Evolutionary conservation across 2,113 vertebrate species (phyloP).

Genomic region (Syrmaticus mikado): DNA sequence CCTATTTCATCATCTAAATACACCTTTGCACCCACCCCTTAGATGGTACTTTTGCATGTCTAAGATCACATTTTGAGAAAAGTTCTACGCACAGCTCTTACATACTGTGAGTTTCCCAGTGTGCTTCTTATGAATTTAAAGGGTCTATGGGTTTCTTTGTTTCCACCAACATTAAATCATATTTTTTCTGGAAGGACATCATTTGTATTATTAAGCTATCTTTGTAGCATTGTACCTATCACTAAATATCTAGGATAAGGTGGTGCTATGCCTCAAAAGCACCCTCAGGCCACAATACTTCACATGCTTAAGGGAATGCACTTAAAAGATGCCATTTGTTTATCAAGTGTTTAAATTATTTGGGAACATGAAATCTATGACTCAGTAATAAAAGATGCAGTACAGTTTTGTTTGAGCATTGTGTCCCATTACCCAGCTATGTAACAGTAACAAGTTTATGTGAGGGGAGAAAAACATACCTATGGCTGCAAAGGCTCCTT

Average conservation of each 20-base stretch:
- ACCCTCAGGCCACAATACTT: background rate
- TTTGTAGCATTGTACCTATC: background rate
- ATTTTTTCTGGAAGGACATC: background rate
- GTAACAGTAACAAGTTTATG: fast-evolving
- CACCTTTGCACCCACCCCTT: background rate
- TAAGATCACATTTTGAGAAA: background rate
- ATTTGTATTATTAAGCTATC: background rate
- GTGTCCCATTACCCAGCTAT: background rate
- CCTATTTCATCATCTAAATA: background rate
- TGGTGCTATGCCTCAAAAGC: background rate
- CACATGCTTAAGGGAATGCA: fast-evolving
- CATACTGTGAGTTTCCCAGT: background rate
- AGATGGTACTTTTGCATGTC: background rate
- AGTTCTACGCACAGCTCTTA: background rate
- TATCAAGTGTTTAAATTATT: background rate
- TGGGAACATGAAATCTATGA: background rate
- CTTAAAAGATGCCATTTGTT: background rate
- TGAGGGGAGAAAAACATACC: fast-evolving
- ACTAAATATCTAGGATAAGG: background rate
- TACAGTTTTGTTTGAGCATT: background rate
- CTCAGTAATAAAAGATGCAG: fast-evolving
- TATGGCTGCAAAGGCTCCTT: background rate
- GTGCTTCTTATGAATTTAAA: background rate
- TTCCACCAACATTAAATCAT: background rate
- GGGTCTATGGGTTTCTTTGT: background rate